Conservation (phyloP, 2,888 invertebrate species). For the Patella caerulea region DNA sequence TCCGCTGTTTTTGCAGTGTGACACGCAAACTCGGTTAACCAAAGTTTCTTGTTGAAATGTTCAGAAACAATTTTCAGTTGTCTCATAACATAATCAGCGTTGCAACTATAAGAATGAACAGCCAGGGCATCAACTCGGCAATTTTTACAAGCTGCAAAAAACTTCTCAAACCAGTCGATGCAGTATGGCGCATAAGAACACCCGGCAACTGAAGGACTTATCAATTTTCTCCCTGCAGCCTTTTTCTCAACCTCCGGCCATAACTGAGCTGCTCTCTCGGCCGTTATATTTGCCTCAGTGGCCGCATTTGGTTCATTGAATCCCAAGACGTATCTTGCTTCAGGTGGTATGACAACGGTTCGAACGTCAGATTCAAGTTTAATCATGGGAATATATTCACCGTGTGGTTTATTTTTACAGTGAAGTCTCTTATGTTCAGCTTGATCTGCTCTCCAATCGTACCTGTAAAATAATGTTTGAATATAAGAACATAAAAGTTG, state of each 20-base stretch:
- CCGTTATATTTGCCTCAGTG: slow-evolving; percentile 43
- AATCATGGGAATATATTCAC: slow-evolving; percentile 44
- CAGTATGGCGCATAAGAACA: slow-evolving; percentile 25
- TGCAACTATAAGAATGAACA: slow-evolving; percentile 45
- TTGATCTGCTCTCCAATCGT: slow-evolving; percentile 31
- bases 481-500: not conserved
- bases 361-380: slow-evolving; percentile 32
- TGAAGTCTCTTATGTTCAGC: slow-evolving; percentile 20
- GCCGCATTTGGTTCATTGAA: slow-evolving; percentile 52
- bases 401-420: slow-evolving; percentile 21
- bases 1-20: slow-evolving; percentile 32
- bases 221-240: slow-evolving; percentile 36
- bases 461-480: slow-evolving; percentile 21
- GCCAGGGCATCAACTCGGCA: slow-evolving; percentile 50
- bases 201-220: slow-evolving; percentile 47
- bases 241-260: slow-evolving; percentile 44
- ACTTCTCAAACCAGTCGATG: slow-evolving; percentile 45
- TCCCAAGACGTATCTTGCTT: slow-evolving; percentile 39
- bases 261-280: slow-evolving; percentile 40
- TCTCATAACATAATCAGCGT: slow-evolving; percentile 25
- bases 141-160: slow-evolving; percentile 43
- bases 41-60: slow-evolving; percentile 40
- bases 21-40: slow-evolving; percentile 48
- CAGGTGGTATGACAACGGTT: slow-evolving; percentile 20
- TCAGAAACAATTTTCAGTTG: slow-evolving; percentile 34